Evolutionary conservation across 2,113 vertebrate genomes (phyloP).

Genomic region (Macaca fascicularis): T2T-MFA8v1.1 NC_088387.1:4670501-4671000

Average conservation of each 20-base stretch:
- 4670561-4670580: not conserved
- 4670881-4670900: not conserved
- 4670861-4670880: not conserved
- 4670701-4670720: not conserved
- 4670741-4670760: not conserved
- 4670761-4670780: not conserved
- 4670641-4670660: not conserved
- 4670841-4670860: not conserved
- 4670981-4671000: not conserved
- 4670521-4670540: not conserved
- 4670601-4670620: not conserved
- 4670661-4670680: not conserved
- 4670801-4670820: not conserved
- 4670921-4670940: not conserved
- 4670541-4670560: conserved; percentile 6
- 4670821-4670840: not conserved
- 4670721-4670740: not conserved
- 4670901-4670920: not conserved
- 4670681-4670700: not conserved
- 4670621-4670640: not conserved
- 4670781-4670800: not conserved
- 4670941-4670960: not conserved
- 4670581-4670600: not conserved
- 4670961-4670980: not conserved
- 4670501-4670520: not conserved